phyloP scores from a whole-genome alignment of 2,888 invertebrate genomes.

The Tigriopus californicus region DNA sequence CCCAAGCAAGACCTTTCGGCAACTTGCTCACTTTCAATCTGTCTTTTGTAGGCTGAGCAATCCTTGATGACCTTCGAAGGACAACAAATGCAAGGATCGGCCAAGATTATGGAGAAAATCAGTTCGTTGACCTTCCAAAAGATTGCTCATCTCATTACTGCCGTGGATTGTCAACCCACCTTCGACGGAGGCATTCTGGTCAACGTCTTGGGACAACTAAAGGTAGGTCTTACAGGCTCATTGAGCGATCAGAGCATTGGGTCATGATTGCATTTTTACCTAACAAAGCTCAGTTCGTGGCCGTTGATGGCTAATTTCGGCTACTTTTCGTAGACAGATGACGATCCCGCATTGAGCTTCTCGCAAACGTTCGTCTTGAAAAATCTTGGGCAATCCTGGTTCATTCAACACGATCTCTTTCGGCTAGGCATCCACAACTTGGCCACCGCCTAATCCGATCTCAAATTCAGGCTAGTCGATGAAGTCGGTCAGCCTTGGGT shows the following conservation, averaged over 20 bases:
- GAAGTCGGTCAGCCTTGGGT: not conserved
- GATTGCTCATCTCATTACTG: constrained; percentile 75
- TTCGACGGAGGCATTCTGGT: constrained; percentile 90
- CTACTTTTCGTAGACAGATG: constrained; percentile 51
- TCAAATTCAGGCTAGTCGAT: not conserved
- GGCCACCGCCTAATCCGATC: not conserved
- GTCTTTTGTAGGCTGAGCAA: constrained; percentile 37
- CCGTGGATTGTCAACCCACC: constrained; percentile 93
- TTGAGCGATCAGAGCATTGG: too few species aligned
- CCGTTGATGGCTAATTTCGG: too few species aligned
- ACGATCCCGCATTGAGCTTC: constrained; percentile 85
- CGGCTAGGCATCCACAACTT: constrained; percentile 22
- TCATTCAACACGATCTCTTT: constrained; percentile 88
- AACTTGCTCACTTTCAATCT: not conserved
- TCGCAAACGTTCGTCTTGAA: constrained; percentile 81
- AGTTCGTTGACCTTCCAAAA: constrained; percentile 80
- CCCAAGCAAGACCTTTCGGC: not conserved
- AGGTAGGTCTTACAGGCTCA: too few species aligned
- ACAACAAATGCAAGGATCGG: constrained; percentile 52
- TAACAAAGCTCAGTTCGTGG: too few species aligned
- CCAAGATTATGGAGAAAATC: constrained; percentile 86
- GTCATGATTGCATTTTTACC: too few species aligned
- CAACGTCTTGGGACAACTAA: constrained; percentile 83
- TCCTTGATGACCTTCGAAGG: constrained; percentile 96
- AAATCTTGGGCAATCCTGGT: constrained; percentile 59